Evolutionary conservation across 2,888 invertebrate species (phyloP).

Genomic region (Pogonocherus hispidulus): DNA sequence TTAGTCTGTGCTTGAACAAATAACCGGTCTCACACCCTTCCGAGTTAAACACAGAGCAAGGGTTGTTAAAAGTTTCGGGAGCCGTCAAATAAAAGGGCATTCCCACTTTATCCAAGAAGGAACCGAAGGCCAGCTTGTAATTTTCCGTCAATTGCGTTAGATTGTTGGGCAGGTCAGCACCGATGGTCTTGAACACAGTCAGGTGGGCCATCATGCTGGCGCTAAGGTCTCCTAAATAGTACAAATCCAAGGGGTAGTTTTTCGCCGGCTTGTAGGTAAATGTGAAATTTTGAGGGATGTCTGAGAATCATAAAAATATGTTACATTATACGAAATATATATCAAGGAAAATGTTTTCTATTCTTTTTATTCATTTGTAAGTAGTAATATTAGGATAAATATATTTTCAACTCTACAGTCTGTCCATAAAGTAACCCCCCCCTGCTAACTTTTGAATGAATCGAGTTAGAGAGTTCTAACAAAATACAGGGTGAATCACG

Average conservation of each 20-base stretch:
- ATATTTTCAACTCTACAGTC: no score
- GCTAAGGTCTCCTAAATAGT: conserved; percentile 92
- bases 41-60: conserved; percentile 72
- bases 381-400: no score
- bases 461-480: no score
- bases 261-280: conserved; percentile 83
- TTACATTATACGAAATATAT: no score
- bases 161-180: conserved; percentile 73
- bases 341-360: no score
- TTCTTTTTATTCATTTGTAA: no score
- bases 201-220: conserved; percentile 92
- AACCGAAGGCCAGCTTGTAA: conserved; percentile 82
- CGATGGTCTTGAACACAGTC: conserved; percentile 79
- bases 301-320: conserved; percentile 47
- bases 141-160: conserved; percentile 79
- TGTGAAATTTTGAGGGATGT: conserved; percentile 71
- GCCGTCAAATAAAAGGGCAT: conserved; percentile 79
- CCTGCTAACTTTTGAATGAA: no score
- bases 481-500: no score
- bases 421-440: no score
- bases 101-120: conserved; percentile 83
- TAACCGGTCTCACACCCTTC: conserved; percentile 83
- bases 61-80: conserved; percentile 69
- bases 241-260: conserved; percentile 90
- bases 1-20: conserved; percentile 83